Evolutionary conservation across 2,888 invertebrate species (phyloP).

Genomic region (Pristionchus maxplancki): DNA sequence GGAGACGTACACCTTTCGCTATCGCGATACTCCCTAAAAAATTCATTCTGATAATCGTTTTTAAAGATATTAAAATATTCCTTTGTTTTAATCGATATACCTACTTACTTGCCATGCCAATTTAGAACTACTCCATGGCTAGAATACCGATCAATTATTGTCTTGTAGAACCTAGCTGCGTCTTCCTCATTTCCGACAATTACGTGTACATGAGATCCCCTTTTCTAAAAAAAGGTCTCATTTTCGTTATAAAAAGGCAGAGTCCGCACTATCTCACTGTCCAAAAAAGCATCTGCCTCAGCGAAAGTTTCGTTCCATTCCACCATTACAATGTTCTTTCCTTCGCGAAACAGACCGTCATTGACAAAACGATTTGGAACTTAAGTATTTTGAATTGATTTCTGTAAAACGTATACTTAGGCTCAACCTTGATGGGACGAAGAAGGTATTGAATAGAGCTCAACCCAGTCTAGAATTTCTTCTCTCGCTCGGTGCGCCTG

Average conservation of each 20-base stretch:
- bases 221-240: not conserved
- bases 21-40: not conserved
- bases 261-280: not conserved
- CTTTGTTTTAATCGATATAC: not conserved
- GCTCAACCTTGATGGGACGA: not conserved
- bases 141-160: not conserved
- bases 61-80: not conserved
- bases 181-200: not conserved
- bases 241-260: no score
- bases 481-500: not conserved
- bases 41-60: no score
- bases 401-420: no score
- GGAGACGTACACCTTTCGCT: not conserved
- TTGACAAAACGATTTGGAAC: not conserved
- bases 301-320: not conserved
- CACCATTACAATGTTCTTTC: not conserved
- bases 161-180: not conserved
- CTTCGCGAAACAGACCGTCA: not conserved
- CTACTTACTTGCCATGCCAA: not conserved
- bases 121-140: not conserved
- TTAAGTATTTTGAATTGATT: no score
- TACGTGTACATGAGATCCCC: not conserved
- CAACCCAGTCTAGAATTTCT: not conserved
- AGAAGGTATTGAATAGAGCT: not conserved
- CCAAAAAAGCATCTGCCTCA: not conserved